Conservation (phyloP, 2,113 vertebrate species). For the Callithrix jacchus region DNA sequence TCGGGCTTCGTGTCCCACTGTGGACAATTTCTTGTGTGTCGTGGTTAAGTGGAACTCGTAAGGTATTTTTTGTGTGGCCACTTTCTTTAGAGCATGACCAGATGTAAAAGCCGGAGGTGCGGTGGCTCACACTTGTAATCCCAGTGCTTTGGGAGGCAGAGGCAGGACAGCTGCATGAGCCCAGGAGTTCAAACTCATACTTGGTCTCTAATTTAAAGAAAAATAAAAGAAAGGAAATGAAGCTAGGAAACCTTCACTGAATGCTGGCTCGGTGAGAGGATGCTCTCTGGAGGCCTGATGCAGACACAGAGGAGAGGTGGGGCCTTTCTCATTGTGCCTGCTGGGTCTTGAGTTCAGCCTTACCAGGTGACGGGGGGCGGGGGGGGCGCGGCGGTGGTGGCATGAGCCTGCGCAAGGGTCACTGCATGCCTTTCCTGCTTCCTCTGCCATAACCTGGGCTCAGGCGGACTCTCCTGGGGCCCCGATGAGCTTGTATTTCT, state of each 20-base stretch:
- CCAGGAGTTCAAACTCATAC: no score
- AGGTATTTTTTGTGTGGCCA: not conserved
- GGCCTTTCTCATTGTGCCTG: not conserved
- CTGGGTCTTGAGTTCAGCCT: not conserved
- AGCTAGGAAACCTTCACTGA: not conserved
- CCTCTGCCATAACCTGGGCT: not conserved
- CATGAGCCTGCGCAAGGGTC: accelerated
- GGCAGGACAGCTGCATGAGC: no score
- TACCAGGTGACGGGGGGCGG: not conserved
- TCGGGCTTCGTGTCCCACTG: not conserved
- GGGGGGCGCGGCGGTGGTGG: no score
- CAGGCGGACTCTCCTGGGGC: not conserved
- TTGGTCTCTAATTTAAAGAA: no score
- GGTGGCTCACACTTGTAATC: not conserved
- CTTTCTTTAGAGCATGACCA: not conserved
- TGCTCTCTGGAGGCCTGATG: not conserved
- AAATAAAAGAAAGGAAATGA: no score
- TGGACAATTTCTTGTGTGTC: not conserved
- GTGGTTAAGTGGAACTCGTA: not conserved
- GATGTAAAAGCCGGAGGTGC: not conserved
- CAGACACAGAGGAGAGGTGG: not conserved
- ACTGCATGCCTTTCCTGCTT: accelerated
- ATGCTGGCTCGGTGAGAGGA: accelerated
- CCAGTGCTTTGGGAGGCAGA: not conserved
- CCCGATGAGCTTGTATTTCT: not conserved